A percentile compares a stretch with the other conserved stretches of the same genome.
Conservation (phyloP, 2,888 invertebrate species). For the Entomobrya proxima region DNA sequence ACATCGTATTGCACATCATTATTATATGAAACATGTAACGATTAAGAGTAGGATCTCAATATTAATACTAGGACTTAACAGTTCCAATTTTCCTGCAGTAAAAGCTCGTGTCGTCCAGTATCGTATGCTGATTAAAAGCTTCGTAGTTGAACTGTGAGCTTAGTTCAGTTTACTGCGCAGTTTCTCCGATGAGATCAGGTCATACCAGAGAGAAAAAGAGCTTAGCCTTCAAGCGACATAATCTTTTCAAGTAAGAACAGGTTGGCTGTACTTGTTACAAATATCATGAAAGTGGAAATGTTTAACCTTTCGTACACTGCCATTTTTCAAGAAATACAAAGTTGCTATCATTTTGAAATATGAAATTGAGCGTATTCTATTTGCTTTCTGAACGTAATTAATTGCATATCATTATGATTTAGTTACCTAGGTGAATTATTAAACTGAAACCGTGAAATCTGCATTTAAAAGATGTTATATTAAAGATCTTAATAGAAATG, state of each 20-base stretch:
- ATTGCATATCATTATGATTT: too few relatives aligned
- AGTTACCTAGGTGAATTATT: too few relatives aligned
- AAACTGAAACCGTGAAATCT: too few relatives aligned
- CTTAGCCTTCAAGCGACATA: slow-evolving; percentile 38
- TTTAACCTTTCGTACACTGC: too few relatives aligned
- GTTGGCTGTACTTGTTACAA: not conserved
- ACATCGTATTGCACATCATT: not conserved
- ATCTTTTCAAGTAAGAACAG: not conserved
- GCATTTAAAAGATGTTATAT: too few relatives aligned
- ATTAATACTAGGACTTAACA: not conserved
- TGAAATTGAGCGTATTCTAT: too few relatives aligned
- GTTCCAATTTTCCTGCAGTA: slow-evolving; percentile 2
- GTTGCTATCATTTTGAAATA: too few relatives aligned
- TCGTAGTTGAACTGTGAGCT: not conserved
- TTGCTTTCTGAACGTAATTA: too few relatives aligned
- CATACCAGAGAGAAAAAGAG: slow-evolving; percentile 32
- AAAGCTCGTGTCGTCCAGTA: not conserved
- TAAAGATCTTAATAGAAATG: too few relatives aligned
- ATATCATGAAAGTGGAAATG: too few relatives aligned
- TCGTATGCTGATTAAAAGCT: not conserved
- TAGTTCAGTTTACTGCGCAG: slow-evolving; percentile 49
- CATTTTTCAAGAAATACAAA: too few relatives aligned
- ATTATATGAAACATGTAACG: not conserved
- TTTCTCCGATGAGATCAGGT: slow-evolving; percentile 52
- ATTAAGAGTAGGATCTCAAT: not conserved